Percentiles rank a stretch among this genome's conserved stretches.
Evolutionary conservation across 30 jellyfish, hydroid and myxozoan species (phyloP).

Genomic region (Aurelia sp.): DNA sequence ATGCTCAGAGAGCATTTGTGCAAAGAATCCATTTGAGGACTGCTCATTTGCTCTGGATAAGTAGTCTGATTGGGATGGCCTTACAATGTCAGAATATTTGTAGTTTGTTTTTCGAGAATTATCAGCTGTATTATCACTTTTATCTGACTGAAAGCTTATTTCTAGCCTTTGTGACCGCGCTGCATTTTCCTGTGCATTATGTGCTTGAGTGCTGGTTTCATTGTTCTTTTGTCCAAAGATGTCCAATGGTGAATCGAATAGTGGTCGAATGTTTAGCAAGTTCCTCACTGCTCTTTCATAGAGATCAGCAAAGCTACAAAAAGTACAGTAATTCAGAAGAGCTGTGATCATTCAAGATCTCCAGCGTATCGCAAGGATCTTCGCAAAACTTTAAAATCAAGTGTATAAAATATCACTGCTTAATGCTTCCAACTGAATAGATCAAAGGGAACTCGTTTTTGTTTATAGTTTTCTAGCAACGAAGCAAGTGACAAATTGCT

Average conservation of each 20-base stretch:
- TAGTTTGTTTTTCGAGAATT: slow-evolving; percentile 7
- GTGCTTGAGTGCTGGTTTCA: slow-evolving; percentile 13
- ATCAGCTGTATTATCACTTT: not conserved
- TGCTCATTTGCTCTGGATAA: slow-evolving; percentile 18
- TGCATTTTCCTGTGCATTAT: not conserved
- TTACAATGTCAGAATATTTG: slow-evolving; percentile 1
- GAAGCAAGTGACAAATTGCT: no score
- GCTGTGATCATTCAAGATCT: no score
- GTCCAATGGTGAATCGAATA: slow-evolving; percentile 60
- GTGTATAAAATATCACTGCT: no score
- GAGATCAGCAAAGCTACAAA: slow-evolving; percentile 69
- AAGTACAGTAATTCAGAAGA: no score
- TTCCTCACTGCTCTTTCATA: slow-evolving; percentile 81
- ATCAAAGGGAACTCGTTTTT: no score
- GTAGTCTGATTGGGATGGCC: slow-evolving; percentile 9
- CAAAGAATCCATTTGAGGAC: slow-evolving; percentile 56
- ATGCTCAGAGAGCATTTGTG: slow-evolving; percentile 67
- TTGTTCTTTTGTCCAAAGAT: slow-evolving; percentile 25
- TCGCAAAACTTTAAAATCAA: no score
- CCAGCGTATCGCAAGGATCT: no score
- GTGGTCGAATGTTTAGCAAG: slow-evolving; percentile 78
- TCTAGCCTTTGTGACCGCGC: slow-evolving; percentile 31
- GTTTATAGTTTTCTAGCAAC: no score
- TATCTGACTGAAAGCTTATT: slow-evolving; percentile 15
- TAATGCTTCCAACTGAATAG: no score